Evolutionary conservation across 2,888 invertebrate genomes (phyloP), one percentile per base, ranked within the genome.

Genomic region (Standfussiana lucernea): DNA sequence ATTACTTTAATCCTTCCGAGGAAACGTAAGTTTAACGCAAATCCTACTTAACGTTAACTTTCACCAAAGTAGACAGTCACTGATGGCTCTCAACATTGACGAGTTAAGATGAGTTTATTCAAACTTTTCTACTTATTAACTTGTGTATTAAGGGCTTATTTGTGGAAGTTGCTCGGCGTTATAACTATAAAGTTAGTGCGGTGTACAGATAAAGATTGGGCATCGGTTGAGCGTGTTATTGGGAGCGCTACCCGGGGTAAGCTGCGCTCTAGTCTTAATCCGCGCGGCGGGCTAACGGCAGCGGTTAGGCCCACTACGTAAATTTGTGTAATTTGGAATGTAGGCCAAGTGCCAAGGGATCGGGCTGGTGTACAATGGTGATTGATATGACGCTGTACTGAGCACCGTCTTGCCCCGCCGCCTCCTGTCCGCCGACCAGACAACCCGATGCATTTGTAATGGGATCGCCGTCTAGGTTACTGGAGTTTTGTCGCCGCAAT

Each of bases 321-420:
- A 96, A 96, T 96, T 96, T 95, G 95, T 95, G 95, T 96, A 96
- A 96, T 96, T 96, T 95, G 91, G 95, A 93, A 96, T 96, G 94
- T 94, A 96, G 96, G 96, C 95, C 96, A 96, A 96, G 95, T 96
- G 95, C 96, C 96, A 96, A 94, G 96, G 96, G 96, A 96, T 95
- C 94, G 74, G 79, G 70, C 85, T 94, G 93, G 93, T 93, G 91
- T 93, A 91, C 93, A 95, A 96, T 96, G 93, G 94, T 96, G 96
- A 96, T 96, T 96, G 96, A 96, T 96, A 96, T 95, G 95, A 95
- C 92, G 94, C 92, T 94, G 91, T 91, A 92, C 92, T 91, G 93
- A 94, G 91, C 91, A 92, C 86, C 93, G 93, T 92, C 94, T 92
- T 91, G 92, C 91, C 84, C 88, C 86, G 85, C 90, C 87, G 86